phyloP scores from a whole-genome alignment of 2,888 invertebrate genomes.

The Stegana nigrithorax region DNA sequence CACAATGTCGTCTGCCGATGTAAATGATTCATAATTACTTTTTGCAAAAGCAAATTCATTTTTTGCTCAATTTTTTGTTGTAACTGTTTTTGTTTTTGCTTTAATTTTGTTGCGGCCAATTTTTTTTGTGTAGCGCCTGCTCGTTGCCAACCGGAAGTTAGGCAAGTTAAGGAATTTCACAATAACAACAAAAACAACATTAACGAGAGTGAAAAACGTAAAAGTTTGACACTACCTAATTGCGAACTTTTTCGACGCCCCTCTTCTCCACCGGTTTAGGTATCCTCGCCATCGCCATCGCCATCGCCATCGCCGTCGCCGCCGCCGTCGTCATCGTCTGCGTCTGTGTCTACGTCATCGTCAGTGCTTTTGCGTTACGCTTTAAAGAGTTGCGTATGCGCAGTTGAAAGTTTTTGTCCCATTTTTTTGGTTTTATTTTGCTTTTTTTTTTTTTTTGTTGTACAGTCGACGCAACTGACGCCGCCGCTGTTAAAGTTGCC shows the following conservation, averaged over 20 bases:
- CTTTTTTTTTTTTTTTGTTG: too few species aligned
- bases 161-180: conserved; percentile 15
- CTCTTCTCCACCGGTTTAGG: too few species aligned
- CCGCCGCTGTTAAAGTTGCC: background rate
- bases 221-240: conserved; percentile 44
- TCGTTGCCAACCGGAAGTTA: background rate
- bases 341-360: too few species aligned
- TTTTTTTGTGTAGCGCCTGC: conserved; percentile 1
- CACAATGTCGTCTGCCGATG: conserved; percentile 18
- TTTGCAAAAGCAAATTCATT: background rate
- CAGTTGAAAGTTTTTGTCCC: conserved; percentile 37
- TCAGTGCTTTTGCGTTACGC: background rate
- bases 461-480: too few species aligned
- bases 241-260: conserved; percentile 41
- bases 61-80: background rate
- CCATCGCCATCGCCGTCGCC: conserved; percentile 8
- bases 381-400: conserved; percentile 34
- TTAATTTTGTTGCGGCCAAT: background rate
- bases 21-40: conserved; percentile 11
- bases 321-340: too few species aligned
- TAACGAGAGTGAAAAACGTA: too few species aligned
- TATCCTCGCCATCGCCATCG: conserved; percentile 22
- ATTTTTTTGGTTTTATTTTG: too few species aligned
- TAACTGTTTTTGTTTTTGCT: background rate
- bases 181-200: background rate